Percentiles rank a stretch among this genome's conserved stretches.
phyloP scores from a whole-genome alignment of 2,888 invertebrate species.

The Orthosia gracilis region DNA sequence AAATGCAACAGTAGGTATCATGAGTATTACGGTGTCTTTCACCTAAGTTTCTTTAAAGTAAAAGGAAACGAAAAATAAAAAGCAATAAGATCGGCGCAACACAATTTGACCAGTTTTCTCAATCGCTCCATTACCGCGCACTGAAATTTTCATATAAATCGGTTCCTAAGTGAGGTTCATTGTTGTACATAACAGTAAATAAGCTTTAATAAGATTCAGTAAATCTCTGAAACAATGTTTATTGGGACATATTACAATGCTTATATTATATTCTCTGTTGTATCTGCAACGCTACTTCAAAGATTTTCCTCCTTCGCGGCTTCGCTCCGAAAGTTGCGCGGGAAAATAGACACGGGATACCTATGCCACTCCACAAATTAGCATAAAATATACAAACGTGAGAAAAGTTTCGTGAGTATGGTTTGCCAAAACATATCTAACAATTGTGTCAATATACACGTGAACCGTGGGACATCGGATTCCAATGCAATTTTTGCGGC shows the following conservation, averaged over 20 bases:
- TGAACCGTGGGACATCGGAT: conserved; percentile 4
- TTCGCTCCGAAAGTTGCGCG: conserved; percentile 29
- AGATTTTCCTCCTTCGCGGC: conserved; percentile 27
- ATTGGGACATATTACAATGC: conserved; percentile 27
- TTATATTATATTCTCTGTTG: conserved; percentile 12
- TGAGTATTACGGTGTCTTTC: neutral
- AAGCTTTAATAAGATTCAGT: conserved; percentile 36
- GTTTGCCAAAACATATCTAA: conserved; percentile 20
- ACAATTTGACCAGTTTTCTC: conserved; percentile 8
- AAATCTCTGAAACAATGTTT: conserved; percentile 28
- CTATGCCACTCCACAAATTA: conserved; percentile 41
- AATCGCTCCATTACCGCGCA: conserved; percentile 26
- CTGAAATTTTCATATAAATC: conserved; percentile 50
- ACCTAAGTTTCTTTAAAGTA: neutral
- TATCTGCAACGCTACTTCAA: conserved; percentile 21
- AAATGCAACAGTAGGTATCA: neutral
- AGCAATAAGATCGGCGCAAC: neutral
- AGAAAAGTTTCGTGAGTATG: conserved; percentile 22
- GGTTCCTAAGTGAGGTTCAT: conserved; percentile 35
- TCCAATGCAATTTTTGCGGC: neutral
- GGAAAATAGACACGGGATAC: conserved; percentile 36
- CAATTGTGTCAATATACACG: neutral
- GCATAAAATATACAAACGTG: conserved; percentile 40
- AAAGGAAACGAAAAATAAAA: neutral
- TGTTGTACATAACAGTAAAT: conserved; percentile 38